Conservation (phyloP, 2,113 vertebrate genomes). For the Ramphastos sulfuratus region DNA sequence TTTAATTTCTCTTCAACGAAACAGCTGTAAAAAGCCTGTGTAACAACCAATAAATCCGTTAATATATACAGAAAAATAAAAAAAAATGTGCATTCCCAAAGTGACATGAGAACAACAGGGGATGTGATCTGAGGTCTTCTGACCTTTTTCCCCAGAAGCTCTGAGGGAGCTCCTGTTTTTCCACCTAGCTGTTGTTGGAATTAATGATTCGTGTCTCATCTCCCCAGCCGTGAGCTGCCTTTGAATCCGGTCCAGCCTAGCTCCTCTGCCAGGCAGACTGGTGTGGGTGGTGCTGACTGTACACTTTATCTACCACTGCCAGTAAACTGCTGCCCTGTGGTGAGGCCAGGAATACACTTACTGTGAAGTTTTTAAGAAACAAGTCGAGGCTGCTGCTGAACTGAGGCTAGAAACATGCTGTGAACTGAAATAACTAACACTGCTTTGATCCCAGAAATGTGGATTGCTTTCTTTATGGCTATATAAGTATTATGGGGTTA, state of each 20-base stretch:
- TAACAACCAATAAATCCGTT: neutral
- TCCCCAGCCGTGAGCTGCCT: neutral
- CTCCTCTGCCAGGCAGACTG: constrained; percentile 38
- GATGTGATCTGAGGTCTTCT: neutral
- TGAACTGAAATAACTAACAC: neutral
- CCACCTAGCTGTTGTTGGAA: constrained; percentile 1
- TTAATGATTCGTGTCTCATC: neutral
- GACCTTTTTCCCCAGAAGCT: neutral
- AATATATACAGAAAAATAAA: neutral
- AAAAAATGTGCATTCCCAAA: neutral
- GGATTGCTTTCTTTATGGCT: neutral
- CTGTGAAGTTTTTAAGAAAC: neutral
- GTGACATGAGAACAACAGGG: neutral
- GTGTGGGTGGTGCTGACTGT: constrained; percentile 37
- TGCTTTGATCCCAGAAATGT: neutral
- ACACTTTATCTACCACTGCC: neutral
- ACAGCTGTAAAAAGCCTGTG: neutral
- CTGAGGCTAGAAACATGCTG: neutral
- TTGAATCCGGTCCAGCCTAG: constrained; percentile 23
- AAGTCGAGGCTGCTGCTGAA: neutral
- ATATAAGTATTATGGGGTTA: neutral
- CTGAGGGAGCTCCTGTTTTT: neutral
- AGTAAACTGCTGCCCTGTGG: constrained; percentile 19
- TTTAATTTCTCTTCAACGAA: constrained; percentile 40
- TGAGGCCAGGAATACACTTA: neutral